phyloP scores from a whole-genome alignment of 2,888 invertebrate species.

The Parochlus steinenii region DNA sequence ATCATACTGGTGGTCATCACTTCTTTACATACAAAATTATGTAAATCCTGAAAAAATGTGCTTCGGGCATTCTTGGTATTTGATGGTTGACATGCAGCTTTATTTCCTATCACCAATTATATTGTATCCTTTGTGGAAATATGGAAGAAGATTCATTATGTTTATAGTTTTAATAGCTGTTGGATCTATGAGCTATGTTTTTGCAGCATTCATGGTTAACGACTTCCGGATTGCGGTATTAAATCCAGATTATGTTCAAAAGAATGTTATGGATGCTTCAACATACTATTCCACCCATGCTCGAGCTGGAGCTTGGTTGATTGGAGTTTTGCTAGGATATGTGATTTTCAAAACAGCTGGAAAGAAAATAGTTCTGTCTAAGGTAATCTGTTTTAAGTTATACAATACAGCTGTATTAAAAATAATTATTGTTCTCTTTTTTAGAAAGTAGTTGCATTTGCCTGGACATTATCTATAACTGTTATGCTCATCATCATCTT shows the following conservation, averaged over 20 bases:
- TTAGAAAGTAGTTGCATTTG: not conserved
- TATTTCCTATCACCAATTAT: conserved; percentile 37
- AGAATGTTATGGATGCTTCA: not conserved
- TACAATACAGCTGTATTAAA: too few species aligned
- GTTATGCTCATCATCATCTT: not conserved
- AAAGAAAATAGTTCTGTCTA: conserved; percentile 12
- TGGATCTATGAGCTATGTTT: conserved; percentile 3
- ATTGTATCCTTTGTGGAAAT: conserved; percentile 28
- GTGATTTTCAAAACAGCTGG: conserved; percentile 24
- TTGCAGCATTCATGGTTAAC: not conserved
- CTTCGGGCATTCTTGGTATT: conserved; percentile 39
- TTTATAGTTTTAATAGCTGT: conserved; percentile 1
- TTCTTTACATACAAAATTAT: conserved; percentile 34
- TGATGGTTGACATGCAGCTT: conserved; percentile 40
- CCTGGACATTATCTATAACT: not conserved
- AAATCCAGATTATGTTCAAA: not conserved
- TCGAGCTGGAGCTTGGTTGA: conserved; percentile 28
- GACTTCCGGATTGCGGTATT: conserved; percentile 1
- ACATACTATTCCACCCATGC: conserved; percentile 27
- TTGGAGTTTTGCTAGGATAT: conserved; percentile 28
- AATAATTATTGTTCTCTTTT: too few species aligned
- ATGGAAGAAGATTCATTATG: not conserved
- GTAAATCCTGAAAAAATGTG: conserved; percentile 25
- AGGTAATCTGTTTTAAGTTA: too few species aligned
- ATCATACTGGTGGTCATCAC: conserved; percentile 32